Conservation (phyloP, 2,797 vertebrate species). For the Rhabdomys pumilio region DNA sequence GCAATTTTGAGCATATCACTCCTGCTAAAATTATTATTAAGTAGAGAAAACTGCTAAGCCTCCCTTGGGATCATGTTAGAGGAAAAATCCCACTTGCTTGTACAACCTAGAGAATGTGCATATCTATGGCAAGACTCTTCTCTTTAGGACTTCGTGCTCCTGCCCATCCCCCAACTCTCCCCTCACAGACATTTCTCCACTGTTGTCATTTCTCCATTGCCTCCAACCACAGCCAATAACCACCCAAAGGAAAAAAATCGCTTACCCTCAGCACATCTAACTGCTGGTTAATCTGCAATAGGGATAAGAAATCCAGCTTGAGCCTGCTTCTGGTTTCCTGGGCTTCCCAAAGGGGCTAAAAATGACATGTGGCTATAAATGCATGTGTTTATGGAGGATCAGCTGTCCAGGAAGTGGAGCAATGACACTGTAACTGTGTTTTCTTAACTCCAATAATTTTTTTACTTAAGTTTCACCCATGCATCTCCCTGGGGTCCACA, state of each 20-base stretch:
- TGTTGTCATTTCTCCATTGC: background rate
- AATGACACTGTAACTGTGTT: background rate
- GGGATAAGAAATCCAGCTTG: conserved; percentile 5
- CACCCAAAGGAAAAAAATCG: background rate
- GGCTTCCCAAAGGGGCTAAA: background rate
- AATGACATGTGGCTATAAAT: background rate
- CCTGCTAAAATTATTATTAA: conserved; percentile 41
- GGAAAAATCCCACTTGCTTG: conserved; percentile 53
- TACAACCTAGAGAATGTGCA: background rate
- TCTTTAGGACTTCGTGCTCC: background rate
- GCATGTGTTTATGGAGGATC: background rate
- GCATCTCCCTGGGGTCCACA: conserved; percentile 9
- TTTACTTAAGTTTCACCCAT: conserved; percentile 16
- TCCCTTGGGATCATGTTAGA: conserved; percentile 29
- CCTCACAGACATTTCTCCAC: background rate
- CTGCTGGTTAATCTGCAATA: background rate
- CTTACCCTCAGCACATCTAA: conserved; percentile 29
- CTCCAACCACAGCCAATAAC: background rate
- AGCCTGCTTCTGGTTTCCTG: conserved; percentile 35
- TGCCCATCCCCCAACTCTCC: background rate
- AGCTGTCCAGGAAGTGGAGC: background rate
- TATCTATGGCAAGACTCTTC: background rate
- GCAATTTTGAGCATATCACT: conserved; percentile 29
- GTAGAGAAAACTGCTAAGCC: background rate
- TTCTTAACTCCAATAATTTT: conserved; percentile 43